Base-by-base conservation (phyloP, 2,888 invertebrate genomes). In the Troglohyphantes excavatus region DNA sequence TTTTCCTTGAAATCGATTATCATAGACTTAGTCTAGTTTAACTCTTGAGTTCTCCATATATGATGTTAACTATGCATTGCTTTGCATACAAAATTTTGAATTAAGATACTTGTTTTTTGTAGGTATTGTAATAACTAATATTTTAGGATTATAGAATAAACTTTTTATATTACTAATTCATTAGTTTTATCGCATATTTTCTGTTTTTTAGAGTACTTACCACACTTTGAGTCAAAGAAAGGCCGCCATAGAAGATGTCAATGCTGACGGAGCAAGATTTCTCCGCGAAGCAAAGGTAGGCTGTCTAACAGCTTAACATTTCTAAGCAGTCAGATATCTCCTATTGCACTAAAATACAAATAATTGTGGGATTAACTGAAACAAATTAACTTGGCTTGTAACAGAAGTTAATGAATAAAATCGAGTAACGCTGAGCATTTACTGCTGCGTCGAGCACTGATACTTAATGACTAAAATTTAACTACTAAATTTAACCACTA, bases 201-300 rank as follows among this genome's bases (percentile, higher is more conserved):
- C 43, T 85, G 79, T 84, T 86, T 92, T 94, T 92, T 95, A 98
- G 98, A 97, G 96, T 93, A 95, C 98, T 94, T 96, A 99, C 94
- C 97, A 97, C 93, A 96, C 96, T 93, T 97, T 98, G 92, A 96
- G 97, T 93, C 98, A 99, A 94, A 96, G 97, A 93, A 97, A 97
- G 92, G 97, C 97, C 93, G 96, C 97, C 94, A 97, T 99, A 93
- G 99, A 99, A 94, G 96, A 97, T 93, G 97, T 98, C 93, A 99
- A 99, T 95, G 95, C 97, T 92, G 97, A 97, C 93, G 99, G 99
- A 93, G 98, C 98, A 92, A 96, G 97, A 94, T 97, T 97, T 94
- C 98, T 99, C 93, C 96, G 98, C 92, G 99, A 99, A 95, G 98
- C 98, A 93, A 98, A 98, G 98, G 98, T 99, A 96, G 96, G 94